These are phyloP conservation scores for Zosterops japonicus DNA, from an alignment of 2,113 vertebrate genomes.

Conservation along the genomic window DNA sequence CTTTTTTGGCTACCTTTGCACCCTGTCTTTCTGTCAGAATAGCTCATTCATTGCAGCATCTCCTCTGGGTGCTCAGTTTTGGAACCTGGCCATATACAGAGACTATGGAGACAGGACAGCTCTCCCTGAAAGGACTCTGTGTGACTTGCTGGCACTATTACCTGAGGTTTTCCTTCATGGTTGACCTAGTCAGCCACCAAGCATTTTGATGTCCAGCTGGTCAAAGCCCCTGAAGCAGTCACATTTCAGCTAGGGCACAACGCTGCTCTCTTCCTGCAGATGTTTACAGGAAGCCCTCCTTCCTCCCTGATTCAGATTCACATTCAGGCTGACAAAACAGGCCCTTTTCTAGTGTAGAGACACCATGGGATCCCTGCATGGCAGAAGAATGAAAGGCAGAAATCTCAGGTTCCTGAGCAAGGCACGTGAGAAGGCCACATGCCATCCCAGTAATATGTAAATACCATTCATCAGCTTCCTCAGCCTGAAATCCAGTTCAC, in stretches of 20 bases:
- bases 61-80: background rate
- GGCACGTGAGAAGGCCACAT: background rate
- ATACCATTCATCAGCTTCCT: background rate
- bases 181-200: background rate
- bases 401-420: background rate
- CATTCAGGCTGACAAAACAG: background rate
- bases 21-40: background rate
- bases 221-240: background rate
- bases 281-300: background rate
- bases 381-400: background rate
- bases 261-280: background rate
- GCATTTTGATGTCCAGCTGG: background rate
- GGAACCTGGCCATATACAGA: background rate
- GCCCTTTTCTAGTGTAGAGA: background rate
- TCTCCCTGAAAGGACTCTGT: background rate
- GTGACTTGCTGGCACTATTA: background rate
- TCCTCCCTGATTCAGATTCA: background rate
- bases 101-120: background rate
- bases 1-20: background rate
- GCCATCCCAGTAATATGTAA: background rate
- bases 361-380: background rate
- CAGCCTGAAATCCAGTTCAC: background rate
- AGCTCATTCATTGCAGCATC: background rate
- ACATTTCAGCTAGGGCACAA: rapidly evolving
- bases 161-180: background rate